Percentiles rank a stretch among this genome's conserved stretches.
Evolutionary conservation across 2,797 vertebrate genomes (phyloP).

Genomic region (Delichon dasypus): DNA sequence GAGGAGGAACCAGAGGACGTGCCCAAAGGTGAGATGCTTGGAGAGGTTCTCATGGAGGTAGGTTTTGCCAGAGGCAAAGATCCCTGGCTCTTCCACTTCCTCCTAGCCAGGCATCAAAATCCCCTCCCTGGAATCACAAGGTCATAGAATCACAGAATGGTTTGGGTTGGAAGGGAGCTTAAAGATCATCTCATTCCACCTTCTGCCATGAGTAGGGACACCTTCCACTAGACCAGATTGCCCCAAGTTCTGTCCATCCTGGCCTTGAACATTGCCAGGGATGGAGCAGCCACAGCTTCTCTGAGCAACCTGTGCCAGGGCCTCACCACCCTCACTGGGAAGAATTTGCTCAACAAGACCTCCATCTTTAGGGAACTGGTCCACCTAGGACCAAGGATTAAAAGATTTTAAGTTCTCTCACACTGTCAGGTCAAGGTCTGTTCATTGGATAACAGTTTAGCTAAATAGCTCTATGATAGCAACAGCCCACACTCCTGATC

Average conservation of each 20-base stretch:
- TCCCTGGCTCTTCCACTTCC: neutral
- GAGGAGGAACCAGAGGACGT: constrained; percentile 73
- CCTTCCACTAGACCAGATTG: neutral
- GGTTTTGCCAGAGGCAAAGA: neutral
- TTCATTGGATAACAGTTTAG: neutral
- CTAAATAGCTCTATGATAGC: neutral
- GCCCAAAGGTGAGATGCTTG: constrained; percentile 55
- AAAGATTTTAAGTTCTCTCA: neutral
- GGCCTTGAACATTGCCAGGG: neutral
- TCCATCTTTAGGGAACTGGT: neutral
- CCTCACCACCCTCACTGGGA: neutral
- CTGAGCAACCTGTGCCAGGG: neutral
- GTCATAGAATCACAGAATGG: neutral
- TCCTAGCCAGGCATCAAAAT: neutral
- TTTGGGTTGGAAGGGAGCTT: neutral
- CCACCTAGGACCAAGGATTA: neutral
- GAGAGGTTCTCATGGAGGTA: neutral
- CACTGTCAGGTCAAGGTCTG: neutral
- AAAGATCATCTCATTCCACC: neutral
- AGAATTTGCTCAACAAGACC: neutral
- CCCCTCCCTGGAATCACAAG: neutral
- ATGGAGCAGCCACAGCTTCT: neutral
- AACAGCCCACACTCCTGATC: neutral
- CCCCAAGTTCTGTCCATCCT: neutral
- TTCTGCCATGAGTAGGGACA: neutral